A percentile compares a stretch with the other conserved stretches of the same genome.
Evolutionary conservation across 2,113 vertebrate genomes (phyloP).

Genomic region (Pteronura brasiliensis): DNA sequence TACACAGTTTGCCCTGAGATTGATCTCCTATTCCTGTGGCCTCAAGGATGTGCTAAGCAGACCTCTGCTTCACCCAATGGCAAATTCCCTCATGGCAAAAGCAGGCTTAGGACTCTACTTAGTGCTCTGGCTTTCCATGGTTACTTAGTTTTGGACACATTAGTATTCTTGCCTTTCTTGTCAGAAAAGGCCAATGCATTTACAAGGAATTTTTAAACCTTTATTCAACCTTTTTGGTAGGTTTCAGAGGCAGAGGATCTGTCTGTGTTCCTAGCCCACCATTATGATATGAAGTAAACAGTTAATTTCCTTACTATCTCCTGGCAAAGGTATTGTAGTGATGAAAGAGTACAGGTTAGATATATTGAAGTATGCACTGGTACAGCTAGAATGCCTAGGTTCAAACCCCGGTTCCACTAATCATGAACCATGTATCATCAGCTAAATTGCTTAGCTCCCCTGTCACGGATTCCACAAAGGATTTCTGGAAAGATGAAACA

Average conservation of each 20-base stretch:
- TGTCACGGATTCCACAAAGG: neutral
- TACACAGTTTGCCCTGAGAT: neutral
- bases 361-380: neutral
- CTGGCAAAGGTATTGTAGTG: too few species aligned
- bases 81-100: neutral
- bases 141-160: neutral
- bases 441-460: neutral
- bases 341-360: neutral
- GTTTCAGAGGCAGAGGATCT: neutral
- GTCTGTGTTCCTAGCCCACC: neutral
- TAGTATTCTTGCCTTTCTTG: neutral
- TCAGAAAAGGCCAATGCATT: neutral
- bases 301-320: neutral
- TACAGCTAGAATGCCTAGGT: neutral
- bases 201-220: neutral
- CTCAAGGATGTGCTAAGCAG: neutral
- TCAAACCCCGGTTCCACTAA: neutral
- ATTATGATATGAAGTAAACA: neutral
- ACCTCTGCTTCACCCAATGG: neutral
- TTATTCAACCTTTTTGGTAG: neutral
- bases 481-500: neutral
- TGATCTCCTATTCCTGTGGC: neutral
- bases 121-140: neutral
- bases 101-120: neutral
- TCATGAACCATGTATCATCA: neutral